These are phyloP conservation scores for Carcina quercana DNA, from an alignment of 2,888 invertebrate species.

Conservation along the genomic window DNA sequence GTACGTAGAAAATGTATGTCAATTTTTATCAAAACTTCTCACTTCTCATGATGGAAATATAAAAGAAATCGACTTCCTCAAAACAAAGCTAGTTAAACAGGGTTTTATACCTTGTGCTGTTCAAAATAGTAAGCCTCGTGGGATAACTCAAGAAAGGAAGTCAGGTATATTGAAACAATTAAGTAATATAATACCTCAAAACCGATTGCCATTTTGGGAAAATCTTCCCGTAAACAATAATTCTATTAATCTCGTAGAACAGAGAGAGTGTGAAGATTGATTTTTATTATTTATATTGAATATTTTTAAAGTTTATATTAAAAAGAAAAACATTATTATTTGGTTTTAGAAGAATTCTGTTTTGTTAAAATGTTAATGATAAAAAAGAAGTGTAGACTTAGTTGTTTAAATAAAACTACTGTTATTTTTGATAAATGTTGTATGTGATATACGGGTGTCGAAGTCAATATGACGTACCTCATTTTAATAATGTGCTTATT, in stretches of 20 bases:
- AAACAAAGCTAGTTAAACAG: slow-evolving; percentile 1
- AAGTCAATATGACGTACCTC: no score
- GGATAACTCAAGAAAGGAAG: slow-evolving; percentile 2
- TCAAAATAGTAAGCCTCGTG: slow-evolving; percentile 1
- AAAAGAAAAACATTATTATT: background rate
- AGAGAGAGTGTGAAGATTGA: background rate
- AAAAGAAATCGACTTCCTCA: slow-evolving; percentile 2
- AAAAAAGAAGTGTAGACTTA: background rate
- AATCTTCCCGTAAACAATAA: slow-evolving; percentile 2
- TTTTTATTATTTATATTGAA: background rate
- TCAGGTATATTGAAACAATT: slow-evolving; percentile 2
- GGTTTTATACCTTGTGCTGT: slow-evolving; percentile 1
- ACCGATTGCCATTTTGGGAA: slow-evolving; percentile 1
- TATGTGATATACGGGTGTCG: no score
- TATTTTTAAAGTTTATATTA: slow-evolving; percentile 1
- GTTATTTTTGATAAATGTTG: background rate
- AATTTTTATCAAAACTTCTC: slow-evolving; percentile 2
- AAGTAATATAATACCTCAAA: slow-evolving; percentile 3
- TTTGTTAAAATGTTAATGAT: background rate
- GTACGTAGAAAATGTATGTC: slow-evolving; percentile 1
- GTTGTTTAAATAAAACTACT: background rate
- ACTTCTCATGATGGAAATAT: slow-evolving; percentile 1
- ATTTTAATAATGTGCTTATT: no score
- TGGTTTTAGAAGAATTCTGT: background rate
- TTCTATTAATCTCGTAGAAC: slow-evolving; percentile 1